phyloP scores from a whole-genome alignment of 2,888 invertebrate genomes.

The Idaea dimidiata region DNA sequence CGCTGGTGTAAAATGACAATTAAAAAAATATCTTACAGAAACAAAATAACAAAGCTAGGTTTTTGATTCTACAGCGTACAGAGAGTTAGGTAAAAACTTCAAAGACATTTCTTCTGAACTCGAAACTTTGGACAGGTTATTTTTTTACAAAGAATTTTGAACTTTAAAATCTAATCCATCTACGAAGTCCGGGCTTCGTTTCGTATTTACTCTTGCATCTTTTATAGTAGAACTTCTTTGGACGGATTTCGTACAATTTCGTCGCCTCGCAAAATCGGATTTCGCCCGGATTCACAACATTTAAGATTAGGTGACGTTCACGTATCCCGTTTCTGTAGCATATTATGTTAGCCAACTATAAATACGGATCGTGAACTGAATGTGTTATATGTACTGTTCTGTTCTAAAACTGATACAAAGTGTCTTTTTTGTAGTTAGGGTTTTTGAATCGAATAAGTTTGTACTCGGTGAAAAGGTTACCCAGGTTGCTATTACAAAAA shows the following conservation, averaged over 20 bases:
- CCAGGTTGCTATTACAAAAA: too few species aligned
- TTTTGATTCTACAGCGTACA: background rate
- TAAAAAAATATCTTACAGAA: background rate
- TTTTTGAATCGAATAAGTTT: too few species aligned
- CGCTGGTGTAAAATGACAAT: too few species aligned
- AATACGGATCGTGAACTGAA: background rate
- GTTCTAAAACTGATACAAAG: background rate
- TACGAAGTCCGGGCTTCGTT: background rate
- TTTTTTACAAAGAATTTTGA: conserved; percentile 1
- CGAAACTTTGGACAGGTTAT: background rate
- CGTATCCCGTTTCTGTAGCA: background rate
- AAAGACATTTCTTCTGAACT: background rate
- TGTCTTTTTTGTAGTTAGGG: too few species aligned
- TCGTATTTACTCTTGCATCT: conserved; percentile 1
- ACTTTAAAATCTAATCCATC: background rate
- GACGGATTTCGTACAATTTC: background rate
- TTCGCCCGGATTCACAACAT: background rate
- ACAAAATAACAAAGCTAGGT: background rate
- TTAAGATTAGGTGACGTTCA: background rate
- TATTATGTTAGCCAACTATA: conserved; percentile 1
- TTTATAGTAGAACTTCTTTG: background rate
- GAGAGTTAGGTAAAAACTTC: background rate
- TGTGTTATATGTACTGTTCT: background rate
- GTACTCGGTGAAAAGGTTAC: too few species aligned
- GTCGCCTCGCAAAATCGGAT: background rate